Conservation (phyloP, 2,113 vertebrate species). For the Hippopotamus amphibius region DNA sequence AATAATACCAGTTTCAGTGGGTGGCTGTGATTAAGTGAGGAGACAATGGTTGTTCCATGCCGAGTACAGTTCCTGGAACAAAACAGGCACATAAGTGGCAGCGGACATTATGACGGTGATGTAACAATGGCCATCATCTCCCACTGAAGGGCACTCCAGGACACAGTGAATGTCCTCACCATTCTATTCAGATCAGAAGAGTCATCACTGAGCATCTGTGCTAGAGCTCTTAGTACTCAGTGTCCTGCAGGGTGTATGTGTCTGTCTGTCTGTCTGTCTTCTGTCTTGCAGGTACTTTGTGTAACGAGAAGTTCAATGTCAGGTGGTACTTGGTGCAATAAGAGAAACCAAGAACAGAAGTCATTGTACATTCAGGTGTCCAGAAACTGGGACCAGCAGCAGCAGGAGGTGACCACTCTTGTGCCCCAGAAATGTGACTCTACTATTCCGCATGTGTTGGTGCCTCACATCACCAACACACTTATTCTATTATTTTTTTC, state of each 20-base stretch:
- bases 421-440: not conserved
- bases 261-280: too few relatives aligned
- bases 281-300: not conserved
- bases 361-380: not conserved
- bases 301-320: not conserved
- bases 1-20: not conserved
- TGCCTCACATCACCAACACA: not conserved
- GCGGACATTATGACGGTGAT: not conserved
- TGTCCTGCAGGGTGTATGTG: not conserved
- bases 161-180: not conserved
- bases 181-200: not conserved
- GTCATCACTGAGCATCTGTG: not conserved
- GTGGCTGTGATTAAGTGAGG: not conserved
- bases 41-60: not conserved
- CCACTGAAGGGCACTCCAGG: not conserved
- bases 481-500: not conserved
- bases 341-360: not conserved
- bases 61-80: not conserved
- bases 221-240: not conserved
- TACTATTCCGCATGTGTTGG: not conserved
- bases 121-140: not conserved
- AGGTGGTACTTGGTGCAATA: not conserved
- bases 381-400: not conserved
- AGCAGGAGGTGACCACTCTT: too few relatives aligned
- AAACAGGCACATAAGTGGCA: not conserved